A percentile compares a stretch with the other conserved stretches of the same genome.
These are phyloP conservation scores for Brachionus plicatilis DNA, from an alignment of 1,140 invertebrate species.

Conservation along the genomic window DNA sequence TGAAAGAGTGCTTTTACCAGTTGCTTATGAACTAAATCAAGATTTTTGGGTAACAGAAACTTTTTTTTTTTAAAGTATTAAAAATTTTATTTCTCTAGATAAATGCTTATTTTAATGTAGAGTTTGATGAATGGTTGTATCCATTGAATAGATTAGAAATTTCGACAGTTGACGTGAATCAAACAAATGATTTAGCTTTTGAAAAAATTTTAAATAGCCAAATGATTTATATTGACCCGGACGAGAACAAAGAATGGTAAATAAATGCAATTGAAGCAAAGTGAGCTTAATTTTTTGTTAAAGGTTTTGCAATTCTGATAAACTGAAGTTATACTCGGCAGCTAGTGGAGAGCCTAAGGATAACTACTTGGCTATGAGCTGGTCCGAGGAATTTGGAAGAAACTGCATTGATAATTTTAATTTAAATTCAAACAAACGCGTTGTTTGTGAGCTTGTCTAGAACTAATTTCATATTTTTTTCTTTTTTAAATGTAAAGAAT, in stretches of 20 bases:
- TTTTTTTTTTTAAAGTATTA: not conserved
- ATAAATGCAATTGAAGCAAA: not conserved
- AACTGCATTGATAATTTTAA: conserved; percentile 13
- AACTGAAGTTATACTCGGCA: not conserved
- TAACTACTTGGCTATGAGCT: conserved; percentile 10
- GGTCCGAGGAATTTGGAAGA: not conserved
- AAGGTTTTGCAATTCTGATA: not conserved
- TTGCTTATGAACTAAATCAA: not conserved
- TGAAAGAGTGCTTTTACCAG: not conserved
- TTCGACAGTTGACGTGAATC: not conserved
- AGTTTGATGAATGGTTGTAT: conserved; percentile 12
- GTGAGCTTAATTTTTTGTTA: no score
- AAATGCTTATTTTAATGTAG: conserved; percentile 20
- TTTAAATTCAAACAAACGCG: not conserved
- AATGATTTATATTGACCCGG: not conserved
- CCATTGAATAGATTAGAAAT: not conserved
- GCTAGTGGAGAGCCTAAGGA: not conserved
- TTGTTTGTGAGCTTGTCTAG: not conserved
- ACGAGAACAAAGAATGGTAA: not conserved
- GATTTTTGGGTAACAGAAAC: not conserved
- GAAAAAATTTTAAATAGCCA: not conserved
- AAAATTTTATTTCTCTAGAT: not conserved
- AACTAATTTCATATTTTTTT: not conserved
- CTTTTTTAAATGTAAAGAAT: not conserved
- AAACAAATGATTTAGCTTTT: not conserved